These are phyloP conservation scores for Heliconius ethilla DNA, from an alignment of 2,888 invertebrate genomes.

Conservation along the genomic window DNA sequence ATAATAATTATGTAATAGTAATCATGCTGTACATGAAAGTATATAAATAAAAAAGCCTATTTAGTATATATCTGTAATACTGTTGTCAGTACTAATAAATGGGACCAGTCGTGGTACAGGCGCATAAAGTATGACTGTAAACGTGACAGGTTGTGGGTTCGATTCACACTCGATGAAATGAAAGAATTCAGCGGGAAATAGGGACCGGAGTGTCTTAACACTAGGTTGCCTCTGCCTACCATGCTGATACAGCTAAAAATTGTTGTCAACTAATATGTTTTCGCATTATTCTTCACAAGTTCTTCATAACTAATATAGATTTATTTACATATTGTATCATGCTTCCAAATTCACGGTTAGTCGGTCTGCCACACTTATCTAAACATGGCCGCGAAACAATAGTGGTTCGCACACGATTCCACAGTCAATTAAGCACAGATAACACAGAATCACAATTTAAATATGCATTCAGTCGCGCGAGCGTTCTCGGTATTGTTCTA, in stretches of 20 bases:
- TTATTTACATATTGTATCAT: slow-evolving; percentile 22
- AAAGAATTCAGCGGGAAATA: neutral
- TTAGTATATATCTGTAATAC: neutral
- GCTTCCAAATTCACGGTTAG: slow-evolving; percentile 21
- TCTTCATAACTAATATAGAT: neutral
- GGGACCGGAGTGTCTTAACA: neutral
- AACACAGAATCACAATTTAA: slow-evolving; percentile 43
- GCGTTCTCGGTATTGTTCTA: slow-evolving; percentile 34
- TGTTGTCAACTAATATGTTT: too few relatives aligned
- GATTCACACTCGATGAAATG: too few relatives aligned
- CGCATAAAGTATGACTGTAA: too few relatives aligned
- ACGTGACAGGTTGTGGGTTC: too few relatives aligned
- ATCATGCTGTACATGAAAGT: neutral
- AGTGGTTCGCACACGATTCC: slow-evolving; percentile 49
- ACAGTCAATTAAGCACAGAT: slow-evolving; percentile 61
- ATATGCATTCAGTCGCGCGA: slow-evolving; percentile 35
- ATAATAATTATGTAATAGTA: neutral
- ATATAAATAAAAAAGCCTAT: neutral
- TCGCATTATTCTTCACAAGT: too few relatives aligned
- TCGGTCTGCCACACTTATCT: slow-evolving; percentile 17
- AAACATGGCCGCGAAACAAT: slow-evolving; percentile 46
- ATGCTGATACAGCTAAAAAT: too few relatives aligned
- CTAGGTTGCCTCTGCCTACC: neutral
- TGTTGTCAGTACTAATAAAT: neutral
- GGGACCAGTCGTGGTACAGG: too few relatives aligned